These are phyloP conservation scores for Antitype chi DNA, from an alignment of 2,888 invertebrate species.

Conservation along the genomic window DNA sequence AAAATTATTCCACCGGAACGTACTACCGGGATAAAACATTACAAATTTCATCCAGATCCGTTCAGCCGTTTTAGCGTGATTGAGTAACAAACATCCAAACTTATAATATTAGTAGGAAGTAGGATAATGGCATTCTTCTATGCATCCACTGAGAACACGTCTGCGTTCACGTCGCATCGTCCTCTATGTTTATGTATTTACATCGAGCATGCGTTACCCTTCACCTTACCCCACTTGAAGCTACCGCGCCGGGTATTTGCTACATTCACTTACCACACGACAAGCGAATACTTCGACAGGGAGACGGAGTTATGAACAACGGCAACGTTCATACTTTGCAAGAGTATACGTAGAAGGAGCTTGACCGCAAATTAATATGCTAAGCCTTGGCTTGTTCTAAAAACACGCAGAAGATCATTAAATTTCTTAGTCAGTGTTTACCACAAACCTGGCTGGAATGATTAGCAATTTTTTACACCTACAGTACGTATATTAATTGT, in stretches of 20 bases:
- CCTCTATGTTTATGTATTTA: constrained; percentile 22
- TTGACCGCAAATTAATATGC: constrained; percentile 11
- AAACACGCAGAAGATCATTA: not conserved
- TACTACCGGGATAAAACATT: too few species aligned
- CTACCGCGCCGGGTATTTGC: constrained; percentile 12
- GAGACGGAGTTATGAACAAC: constrained; percentile 3
- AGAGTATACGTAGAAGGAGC: not conserved
- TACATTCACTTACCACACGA: constrained; percentile 48
- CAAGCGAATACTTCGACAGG: constrained; percentile 18
- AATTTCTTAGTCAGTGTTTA: not conserved
- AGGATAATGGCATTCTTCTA: not conserved
- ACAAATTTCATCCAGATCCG: too few species aligned
- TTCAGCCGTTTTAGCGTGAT: too few species aligned
- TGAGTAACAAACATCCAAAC: too few species aligned
- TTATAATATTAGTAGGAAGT: too few species aligned
- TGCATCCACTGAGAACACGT: not conserved
- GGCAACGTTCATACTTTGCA: constrained; percentile 8
- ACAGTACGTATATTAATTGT: not conserved
- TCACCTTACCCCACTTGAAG: constrained; percentile 49
- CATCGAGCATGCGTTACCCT: constrained; percentile 35
- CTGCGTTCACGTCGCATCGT: constrained; percentile 7
- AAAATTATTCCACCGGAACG: too few species aligned
- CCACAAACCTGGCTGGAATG: not conserved
- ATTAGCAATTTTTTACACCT: constrained; percentile 13
- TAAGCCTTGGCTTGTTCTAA: constrained; percentile 5